phyloP scores from a whole-genome alignment of 2,113 vertebrate species.

The Hemibagrus wyckioides region DNA sequence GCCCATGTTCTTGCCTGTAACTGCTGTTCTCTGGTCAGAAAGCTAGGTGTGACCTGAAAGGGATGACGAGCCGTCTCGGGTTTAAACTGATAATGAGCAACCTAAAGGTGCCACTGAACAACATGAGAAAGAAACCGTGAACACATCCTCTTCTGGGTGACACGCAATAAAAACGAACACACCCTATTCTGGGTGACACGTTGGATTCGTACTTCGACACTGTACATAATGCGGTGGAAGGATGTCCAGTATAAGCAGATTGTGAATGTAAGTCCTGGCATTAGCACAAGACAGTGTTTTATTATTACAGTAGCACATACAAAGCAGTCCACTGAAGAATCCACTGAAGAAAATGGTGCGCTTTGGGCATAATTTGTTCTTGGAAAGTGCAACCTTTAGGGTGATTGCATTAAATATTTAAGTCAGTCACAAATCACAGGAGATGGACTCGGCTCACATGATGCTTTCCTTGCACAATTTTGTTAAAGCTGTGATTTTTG shows the following conservation, averaged over 20 bases:
- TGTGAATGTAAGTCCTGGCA: background rate
- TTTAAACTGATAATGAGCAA: background rate
- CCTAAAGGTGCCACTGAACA: background rate
- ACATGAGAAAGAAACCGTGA: background rate
- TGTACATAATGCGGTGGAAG: background rate
- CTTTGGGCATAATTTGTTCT: background rate
- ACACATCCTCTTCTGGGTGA: background rate
- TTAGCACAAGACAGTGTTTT: background rate
- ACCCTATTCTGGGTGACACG: background rate
- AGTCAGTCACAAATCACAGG: background rate
- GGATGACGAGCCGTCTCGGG: background rate
- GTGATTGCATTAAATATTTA: slow-evolving; percentile 11
- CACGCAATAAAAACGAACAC: too few species aligned
- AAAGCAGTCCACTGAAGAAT: too few species aligned
- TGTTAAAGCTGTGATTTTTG: background rate
- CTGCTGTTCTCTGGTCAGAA: background rate
- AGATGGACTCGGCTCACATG: background rate
- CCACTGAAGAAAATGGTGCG: too few species aligned
- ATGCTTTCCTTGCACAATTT: background rate
- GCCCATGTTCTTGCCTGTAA: background rate
- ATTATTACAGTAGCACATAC: background rate
- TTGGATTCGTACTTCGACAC: background rate
- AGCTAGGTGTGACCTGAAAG: background rate
- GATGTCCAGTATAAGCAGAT: background rate
- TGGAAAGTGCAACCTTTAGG: background rate